A percentile compares a stretch with the other conserved stretches of the same genome.
Conservation (phyloP, 2,888 invertebrate species). For the Laothoe populi region DNA sequence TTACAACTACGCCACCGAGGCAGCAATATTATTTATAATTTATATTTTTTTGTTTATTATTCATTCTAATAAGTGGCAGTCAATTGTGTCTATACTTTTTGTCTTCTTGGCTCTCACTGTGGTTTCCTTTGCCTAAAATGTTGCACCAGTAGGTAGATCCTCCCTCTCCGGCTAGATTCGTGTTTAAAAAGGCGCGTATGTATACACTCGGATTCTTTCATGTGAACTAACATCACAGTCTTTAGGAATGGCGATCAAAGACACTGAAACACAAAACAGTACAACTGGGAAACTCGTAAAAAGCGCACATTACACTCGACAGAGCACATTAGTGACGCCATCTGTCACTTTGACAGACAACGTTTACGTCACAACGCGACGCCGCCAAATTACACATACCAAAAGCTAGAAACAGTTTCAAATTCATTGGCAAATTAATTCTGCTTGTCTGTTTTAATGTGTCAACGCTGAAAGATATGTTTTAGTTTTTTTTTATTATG, state of each 20-base stretch:
- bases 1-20: no score
- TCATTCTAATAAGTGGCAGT: no score
- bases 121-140: no score
- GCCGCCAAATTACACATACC: constrained; percentile 15
- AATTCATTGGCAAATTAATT: background rate
- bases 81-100: no score
- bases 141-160: no score
- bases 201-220: background rate
- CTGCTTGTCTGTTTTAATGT: background rate
- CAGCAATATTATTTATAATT: no score
- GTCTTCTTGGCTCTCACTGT: no score
- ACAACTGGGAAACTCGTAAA: constrained; percentile 30
- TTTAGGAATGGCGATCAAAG: background rate
- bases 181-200: no score
- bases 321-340: constrained; percentile 37
- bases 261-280: constrained; percentile 33
- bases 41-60: no score
- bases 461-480: no score
- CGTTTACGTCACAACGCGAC: constrained; percentile 34
- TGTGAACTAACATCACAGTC: constrained; percentile 4
- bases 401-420: background rate
- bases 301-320: constrained; percentile 29
- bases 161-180: background rate
- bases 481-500: no score
- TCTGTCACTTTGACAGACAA: constrained; percentile 31